Conservation (phyloP, 2,888 invertebrate genomes). For the Acleris cristana region DNA sequence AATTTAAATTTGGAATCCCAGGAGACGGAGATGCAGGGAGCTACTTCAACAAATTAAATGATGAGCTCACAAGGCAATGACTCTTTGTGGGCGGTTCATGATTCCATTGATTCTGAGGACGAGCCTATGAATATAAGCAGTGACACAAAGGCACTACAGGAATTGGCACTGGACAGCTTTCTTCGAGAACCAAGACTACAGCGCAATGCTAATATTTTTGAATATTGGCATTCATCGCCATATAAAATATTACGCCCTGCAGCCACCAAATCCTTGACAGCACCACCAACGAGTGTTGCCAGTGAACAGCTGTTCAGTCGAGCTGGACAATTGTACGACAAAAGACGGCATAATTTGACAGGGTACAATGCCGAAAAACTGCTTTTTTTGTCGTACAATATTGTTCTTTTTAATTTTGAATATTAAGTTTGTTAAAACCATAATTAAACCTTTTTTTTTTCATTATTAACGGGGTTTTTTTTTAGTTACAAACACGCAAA, state of each 20-base stretch:
- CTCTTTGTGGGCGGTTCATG: neutral
- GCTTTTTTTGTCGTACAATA: no score
- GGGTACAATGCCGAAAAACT: no score
- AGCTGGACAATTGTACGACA: neutral
- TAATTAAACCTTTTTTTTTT: no score
- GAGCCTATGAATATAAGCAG: neutral
- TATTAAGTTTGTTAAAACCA: no score
- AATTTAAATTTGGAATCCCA: no score
- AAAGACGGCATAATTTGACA: no score
- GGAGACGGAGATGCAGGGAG: no score
- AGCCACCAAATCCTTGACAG: neutral
- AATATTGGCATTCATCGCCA: slow-evolving; percentile 6
- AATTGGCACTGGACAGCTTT: neutral
- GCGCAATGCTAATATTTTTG: neutral
- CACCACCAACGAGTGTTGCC: slow-evolving; percentile 10
- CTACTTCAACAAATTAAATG: neutral
- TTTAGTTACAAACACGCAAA: no score
- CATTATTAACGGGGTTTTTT: no score
- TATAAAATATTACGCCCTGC: slow-evolving; percentile 2
- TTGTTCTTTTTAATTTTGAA: no score
- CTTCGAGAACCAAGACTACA: neutral
- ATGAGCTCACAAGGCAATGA: neutral
- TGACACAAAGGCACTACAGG: neutral
- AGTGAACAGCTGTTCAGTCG: neutral
- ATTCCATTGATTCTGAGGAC: neutral